phyloP scores from a whole-genome alignment of 2,797 vertebrate species.

The Intellagama lesueurii region DNA sequence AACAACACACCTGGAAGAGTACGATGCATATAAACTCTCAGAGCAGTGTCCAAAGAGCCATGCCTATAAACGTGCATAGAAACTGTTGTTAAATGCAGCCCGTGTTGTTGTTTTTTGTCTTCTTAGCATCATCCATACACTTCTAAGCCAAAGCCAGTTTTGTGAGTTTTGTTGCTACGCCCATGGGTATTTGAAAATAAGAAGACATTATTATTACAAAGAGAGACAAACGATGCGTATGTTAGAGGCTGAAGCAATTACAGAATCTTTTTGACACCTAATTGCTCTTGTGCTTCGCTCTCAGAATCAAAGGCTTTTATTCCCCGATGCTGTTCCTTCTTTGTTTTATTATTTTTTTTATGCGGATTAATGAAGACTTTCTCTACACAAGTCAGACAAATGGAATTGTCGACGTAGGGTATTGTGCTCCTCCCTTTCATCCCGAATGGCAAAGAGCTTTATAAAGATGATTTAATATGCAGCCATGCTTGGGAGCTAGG shows the following conservation, averaged over 20 bases:
- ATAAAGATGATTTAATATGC: slow-evolving; percentile 51
- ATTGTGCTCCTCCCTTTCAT: slow-evolving; percentile 2
- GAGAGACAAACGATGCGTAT: slow-evolving; percentile 9
- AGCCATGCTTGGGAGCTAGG: slow-evolving; percentile 4
- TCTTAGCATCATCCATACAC: not conserved
- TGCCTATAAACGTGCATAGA: accelerated
- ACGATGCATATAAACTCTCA: no score
- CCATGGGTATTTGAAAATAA: not conserved
- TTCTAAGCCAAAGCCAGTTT: not conserved
- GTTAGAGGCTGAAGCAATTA: slow-evolving; percentile 36
- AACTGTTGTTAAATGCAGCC: accelerated
- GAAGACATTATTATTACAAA: slow-evolving; percentile 1
- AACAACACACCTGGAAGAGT: no score
- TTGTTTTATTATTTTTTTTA: slow-evolving; percentile 12
- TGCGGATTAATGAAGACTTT: slow-evolving; percentile 58
- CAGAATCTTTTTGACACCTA: slow-evolving; percentile 55
- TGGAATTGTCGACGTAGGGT: not conserved
- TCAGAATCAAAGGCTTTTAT: slow-evolving; percentile 50
- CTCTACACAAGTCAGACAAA: slow-evolving; percentile 10
- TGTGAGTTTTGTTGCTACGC: not conserved
- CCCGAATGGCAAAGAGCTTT: slow-evolving; percentile 42
- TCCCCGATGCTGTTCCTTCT: slow-evolving; percentile 8
- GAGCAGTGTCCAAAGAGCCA: not conserved
- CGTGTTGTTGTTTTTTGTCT: not conserved
- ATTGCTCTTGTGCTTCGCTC: slow-evolving; percentile 58